These are phyloP conservation scores for Lepidurus couesii DNA, from an alignment of 1,140 invertebrate genomes.

Conservation along the genomic window DNA sequence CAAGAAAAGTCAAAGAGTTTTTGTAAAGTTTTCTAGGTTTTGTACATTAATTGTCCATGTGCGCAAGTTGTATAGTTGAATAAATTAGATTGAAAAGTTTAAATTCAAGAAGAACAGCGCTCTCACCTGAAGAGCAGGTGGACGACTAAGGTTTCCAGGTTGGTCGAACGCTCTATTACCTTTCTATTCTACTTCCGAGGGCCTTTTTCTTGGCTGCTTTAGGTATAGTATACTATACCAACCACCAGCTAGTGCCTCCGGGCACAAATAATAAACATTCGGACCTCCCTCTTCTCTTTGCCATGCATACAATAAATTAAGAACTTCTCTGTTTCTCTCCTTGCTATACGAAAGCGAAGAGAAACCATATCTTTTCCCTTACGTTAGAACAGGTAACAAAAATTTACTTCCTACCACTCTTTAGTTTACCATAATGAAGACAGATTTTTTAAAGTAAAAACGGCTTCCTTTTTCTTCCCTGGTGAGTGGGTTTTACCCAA, in stretches of 20 bases:
- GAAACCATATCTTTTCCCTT: background rate
- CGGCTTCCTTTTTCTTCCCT: background rate
- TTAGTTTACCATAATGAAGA: too few relatives aligned
- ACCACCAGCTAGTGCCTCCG: background rate
- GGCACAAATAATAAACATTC: background rate
- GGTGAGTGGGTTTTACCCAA: background rate
- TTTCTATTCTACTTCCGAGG: background rate
- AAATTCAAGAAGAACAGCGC: background rate
- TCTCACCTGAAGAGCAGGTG: slow-evolving; percentile 15
- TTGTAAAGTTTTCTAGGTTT: too few relatives aligned
- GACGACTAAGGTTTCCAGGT: background rate
- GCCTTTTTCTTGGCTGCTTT: background rate
- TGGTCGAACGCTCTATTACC: background rate
- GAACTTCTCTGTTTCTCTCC: background rate
- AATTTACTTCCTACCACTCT: background rate
- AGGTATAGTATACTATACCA: background rate
- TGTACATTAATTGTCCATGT: too few relatives aligned
- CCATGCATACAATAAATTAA: background rate
- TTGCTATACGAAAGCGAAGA: slow-evolving; percentile 2
- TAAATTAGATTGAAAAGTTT: too few relatives aligned
- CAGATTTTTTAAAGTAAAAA: too few relatives aligned
- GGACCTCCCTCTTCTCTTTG: background rate
- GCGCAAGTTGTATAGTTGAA: too few relatives aligned
- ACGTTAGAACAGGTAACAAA: background rate
- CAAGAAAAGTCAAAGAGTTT: too few relatives aligned